These are phyloP conservation scores for Tadarida brasiliensis DNA, from an alignment of 2,797 vertebrate genomes.

Conservation along the genomic window DNA sequence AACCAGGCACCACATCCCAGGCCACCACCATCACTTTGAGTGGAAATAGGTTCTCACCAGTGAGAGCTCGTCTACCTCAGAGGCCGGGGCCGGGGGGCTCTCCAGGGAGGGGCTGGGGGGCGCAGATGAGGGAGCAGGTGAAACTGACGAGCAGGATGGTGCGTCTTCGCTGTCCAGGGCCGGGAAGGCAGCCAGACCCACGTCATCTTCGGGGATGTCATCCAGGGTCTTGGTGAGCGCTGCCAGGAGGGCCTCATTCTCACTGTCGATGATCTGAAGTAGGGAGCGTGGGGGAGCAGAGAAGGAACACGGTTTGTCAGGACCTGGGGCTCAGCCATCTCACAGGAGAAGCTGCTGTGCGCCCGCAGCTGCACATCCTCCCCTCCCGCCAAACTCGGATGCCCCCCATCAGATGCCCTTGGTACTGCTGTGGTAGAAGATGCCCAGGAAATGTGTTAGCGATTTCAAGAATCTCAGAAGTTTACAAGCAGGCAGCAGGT, in stretches of 20 bases:
- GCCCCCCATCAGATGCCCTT: not conserved
- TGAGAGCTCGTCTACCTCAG: conserved; percentile 95
- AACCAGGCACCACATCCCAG: conserved; percentile 83
- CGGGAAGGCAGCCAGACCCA: conserved; percentile 94
- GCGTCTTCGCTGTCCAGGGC: conserved; percentile 92
- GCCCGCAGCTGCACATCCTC: too few relatives aligned
- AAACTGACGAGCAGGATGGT: conserved; percentile 83
- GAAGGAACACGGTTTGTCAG: conserved; percentile 6
- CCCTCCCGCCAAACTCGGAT: not conserved
- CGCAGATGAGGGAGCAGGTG: conserved; percentile 86
- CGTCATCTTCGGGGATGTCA: conserved; percentile 95
- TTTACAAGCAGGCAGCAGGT: not conserved
- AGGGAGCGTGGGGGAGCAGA: conserved; percentile 66
- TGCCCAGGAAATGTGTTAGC: not conserved
- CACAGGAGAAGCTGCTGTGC: not conserved
- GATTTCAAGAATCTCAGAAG: not conserved
- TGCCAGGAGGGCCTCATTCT: conserved; percentile 97
- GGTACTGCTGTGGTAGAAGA: not conserved
- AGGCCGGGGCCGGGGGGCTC: conserved; percentile 83
- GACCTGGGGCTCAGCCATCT: not conserved
- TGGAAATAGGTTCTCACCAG: conserved; percentile 94
- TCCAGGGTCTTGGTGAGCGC: conserved; percentile 97
- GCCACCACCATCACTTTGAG: conserved; percentile 89
- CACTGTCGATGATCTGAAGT: conserved; percentile 94
- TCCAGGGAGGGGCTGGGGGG: conserved; percentile 89